Conservation (phyloP, 2,888 invertebrate genomes). For the Calephelis perditalis region DNA sequence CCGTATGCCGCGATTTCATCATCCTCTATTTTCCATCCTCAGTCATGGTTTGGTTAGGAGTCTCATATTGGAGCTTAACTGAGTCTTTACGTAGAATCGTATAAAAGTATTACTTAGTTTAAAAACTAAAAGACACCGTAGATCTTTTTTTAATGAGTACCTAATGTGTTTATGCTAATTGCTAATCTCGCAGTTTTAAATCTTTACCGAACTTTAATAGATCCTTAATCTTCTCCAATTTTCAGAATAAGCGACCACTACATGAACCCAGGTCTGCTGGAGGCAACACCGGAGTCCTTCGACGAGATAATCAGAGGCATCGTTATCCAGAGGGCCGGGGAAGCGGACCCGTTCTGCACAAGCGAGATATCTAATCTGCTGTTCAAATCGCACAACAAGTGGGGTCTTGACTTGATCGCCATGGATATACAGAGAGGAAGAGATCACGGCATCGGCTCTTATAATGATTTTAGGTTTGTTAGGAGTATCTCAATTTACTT, state of each 20-base stretch:
- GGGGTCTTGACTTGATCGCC: constrained; percentile 80
- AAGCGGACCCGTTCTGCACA: constrained; percentile 76
- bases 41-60: too few relatives aligned
- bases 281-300: constrained; percentile 60
- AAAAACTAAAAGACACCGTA: too few relatives aligned
- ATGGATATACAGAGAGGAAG: constrained; percentile 82
- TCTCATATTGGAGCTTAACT: too few relatives aligned
- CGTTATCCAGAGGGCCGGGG: constrained; percentile 73
- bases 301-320: constrained; percentile 77
- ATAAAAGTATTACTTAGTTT: too few relatives aligned
- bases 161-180: too few relatives aligned
- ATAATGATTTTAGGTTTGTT: constrained; percentile 78
- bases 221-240: constrained; percentile 19
- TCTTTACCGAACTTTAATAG: too few relatives aligned
- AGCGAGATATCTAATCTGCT: constrained; percentile 68
- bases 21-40: too few relatives aligned
- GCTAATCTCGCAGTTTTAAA: too few relatives aligned
- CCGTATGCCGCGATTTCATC: too few relatives aligned
- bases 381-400: constrained; percentile 47
- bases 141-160: too few relatives aligned
- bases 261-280: constrained; percentile 75
- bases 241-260: constrained; percentile 76
- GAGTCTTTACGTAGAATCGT: too few relatives aligned
- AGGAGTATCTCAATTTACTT: neutral
- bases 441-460: constrained; percentile 81